A percentile compares a stretch with the other conserved stretches of the same genome.
phyloP scores from a whole-genome alignment of 2,888 invertebrate genomes.

The Cheilosia variabilis region DNA sequence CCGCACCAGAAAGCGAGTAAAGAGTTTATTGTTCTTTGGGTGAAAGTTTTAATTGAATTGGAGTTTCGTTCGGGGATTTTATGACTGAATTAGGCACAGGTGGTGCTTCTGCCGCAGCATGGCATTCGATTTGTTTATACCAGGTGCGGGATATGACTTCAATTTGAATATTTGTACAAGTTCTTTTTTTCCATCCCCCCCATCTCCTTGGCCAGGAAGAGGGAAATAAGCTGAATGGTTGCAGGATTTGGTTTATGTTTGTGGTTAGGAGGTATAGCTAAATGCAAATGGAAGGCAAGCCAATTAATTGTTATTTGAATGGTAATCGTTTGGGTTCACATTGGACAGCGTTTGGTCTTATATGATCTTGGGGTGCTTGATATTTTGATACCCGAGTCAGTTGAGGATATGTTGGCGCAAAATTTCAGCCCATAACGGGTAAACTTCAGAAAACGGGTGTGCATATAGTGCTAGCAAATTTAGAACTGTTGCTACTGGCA shows the following conservation, averaged over 20 bases:
- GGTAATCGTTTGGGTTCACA: background rate
- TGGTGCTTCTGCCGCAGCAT: conserved; percentile 57
- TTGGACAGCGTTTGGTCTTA: background rate
- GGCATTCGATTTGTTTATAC: conserved; percentile 65
- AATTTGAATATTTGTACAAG: conserved; percentile 71
- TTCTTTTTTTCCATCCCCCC: background rate
- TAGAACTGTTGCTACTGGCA: no score
- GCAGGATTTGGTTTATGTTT: background rate
- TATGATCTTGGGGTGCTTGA: background rate
- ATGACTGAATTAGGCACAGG: conserved; percentile 72
- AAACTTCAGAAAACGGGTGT: background rate
- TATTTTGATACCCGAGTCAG: no score
- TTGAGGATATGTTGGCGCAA: no score
- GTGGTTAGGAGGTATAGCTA: background rate
- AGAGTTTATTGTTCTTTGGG: conserved; percentile 71
- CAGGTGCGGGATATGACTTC: conserved; percentile 69
- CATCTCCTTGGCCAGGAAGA: background rate
- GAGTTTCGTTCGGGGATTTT: conserved; percentile 70
- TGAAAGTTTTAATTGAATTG: conserved; percentile 75
- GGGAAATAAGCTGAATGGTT: conserved; percentile 33
- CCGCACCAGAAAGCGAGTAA: conserved; percentile 9
- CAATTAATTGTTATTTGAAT: background rate
- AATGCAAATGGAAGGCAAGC: background rate
- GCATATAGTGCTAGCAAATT: background rate
- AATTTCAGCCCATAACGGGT: background rate